Evolutionary conservation across 2,113 vertebrate genomes (phyloP).

Genomic region (Rhabdornis inornatus): DNA sequence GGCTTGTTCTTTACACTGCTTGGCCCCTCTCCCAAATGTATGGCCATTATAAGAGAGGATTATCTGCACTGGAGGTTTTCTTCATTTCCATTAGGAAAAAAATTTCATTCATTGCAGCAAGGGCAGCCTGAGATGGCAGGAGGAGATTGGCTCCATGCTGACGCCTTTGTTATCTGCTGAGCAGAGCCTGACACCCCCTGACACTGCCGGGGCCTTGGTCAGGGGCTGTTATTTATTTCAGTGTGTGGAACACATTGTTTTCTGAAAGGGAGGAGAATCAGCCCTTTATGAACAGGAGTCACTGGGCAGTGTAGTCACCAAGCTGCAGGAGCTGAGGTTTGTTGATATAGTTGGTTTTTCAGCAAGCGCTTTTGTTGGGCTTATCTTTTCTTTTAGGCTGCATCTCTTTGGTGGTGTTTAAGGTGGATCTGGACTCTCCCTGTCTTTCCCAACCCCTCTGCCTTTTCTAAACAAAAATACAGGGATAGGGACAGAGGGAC

Average conservation of each 20-base stretch:
- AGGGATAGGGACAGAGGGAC: not conserved
- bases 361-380: not conserved
- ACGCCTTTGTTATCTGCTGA: not conserved
- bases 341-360: slow-evolving; percentile 1
- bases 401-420: not conserved
- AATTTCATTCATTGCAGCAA: not conserved
- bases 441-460: not conserved
- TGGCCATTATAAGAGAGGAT: not conserved
- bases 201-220: not conserved
- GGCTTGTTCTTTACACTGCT: slow-evolving; percentile 23
- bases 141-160: slow-evolving; percentile 4
- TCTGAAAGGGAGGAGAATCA: slow-evolving; percentile 41
- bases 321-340: not conserved
- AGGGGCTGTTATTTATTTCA: slow-evolving; percentile 15
- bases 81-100: slow-evolving; percentile 49
- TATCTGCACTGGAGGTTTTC: slow-evolving; percentile 37
- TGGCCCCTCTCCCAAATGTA: not conserved
- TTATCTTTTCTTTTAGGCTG: not conserved
- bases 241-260: slow-evolving; percentile 48
- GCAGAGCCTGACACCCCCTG: slow-evolving; percentile 61
- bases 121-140: slow-evolving; percentile 23
- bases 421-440: not conserved
- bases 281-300: slow-evolving; percentile 32
- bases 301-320: not conserved
- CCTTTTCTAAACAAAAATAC: not conserved